Conservation (phyloP, 2,113 vertebrate genomes). For the Odocoileus hemionus region DNA sequence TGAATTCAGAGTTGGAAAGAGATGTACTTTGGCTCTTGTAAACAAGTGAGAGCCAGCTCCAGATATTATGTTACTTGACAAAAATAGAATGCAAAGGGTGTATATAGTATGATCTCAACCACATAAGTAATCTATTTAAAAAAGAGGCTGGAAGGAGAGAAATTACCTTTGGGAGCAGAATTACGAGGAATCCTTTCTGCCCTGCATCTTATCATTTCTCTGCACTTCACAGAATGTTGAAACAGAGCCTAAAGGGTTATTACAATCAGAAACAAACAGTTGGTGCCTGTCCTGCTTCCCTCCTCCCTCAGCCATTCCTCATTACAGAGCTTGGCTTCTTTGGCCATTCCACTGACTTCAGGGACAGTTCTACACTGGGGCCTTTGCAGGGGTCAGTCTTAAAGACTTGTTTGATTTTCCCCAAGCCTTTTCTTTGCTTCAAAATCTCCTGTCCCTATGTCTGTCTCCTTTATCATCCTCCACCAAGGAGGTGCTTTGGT, state of each 20-base stretch:
- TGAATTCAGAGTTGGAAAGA: not conserved
- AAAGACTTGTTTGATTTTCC: not conserved
- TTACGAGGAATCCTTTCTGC: not conserved
- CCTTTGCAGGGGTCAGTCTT: not conserved
- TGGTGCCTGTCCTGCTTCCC: not conserved
- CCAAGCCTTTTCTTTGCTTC: not conserved
- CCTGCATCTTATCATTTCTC: not conserved
- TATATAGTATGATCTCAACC: not conserved
- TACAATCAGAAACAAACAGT: not conserved
- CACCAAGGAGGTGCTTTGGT: not conserved
- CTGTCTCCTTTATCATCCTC: not conserved
- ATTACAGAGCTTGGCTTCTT: not conserved
- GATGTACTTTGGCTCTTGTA: not conserved
- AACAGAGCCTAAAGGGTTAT: not conserved
- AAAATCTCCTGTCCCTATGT: not conserved
- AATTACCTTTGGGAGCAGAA: not conserved
- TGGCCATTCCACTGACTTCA: not conserved
- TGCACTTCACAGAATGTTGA: not conserved
- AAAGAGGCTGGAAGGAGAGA: not conserved
- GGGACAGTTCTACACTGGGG: fast-evolving
- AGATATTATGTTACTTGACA: not conserved
- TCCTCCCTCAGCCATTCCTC: not conserved
- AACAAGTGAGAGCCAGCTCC: not conserved
- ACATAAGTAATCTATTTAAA: not conserved
- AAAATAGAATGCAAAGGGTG: not conserved